Base-by-base conservation (phyloP, 2,888 invertebrate genomes). In the Drosophila mettleri region DNA sequence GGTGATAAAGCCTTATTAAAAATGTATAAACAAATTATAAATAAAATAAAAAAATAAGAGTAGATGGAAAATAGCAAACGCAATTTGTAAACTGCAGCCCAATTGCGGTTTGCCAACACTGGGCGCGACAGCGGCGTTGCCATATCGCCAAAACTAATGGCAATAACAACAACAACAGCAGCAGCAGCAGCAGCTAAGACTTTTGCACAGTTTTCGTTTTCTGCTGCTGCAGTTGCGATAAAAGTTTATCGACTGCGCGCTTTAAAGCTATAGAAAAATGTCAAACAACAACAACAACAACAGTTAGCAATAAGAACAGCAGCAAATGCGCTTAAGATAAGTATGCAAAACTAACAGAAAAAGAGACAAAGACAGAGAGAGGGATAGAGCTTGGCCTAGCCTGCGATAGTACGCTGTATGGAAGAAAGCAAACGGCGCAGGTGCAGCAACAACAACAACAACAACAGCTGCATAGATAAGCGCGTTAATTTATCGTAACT, bases 1-100 rank as follows among this genome's bases (percentile, higher is more conserved):
- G 81, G 79, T 87, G 90, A 89, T 89, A 90, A 89, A 78, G 16
- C 66, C 66, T 81, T 78, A 88, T 83, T 86, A 86, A 82, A 85
- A 79, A 45, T 27, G 9, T 75, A 69, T 76, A 77, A 33, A 77
- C n/a, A n/a, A n/a, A 76, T 60, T 55, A 77, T 62, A 62, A 65
- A 33, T 48, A 31, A 48, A 24, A 55, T 45, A 24, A 60, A 18
- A 48, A 36, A 5, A 51, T n/a, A 57, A n/a, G 6, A 33, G 10
- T 4, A 14, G 24, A 48, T 24, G 41, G 34, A 43, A 41, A 54
- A 58, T 46, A 49, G 65, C 80, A 73, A 61, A 69, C 43, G 63
- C 75, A 66, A 70, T 67, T 52, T 72, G 53, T 73, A 59, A 73
- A 46, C 78, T 62, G 74, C 43, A 54, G 67, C 58, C 46, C 74